Conservation (phyloP, 2,888 invertebrate species). For the Drosophila kokeensis region DNA sequence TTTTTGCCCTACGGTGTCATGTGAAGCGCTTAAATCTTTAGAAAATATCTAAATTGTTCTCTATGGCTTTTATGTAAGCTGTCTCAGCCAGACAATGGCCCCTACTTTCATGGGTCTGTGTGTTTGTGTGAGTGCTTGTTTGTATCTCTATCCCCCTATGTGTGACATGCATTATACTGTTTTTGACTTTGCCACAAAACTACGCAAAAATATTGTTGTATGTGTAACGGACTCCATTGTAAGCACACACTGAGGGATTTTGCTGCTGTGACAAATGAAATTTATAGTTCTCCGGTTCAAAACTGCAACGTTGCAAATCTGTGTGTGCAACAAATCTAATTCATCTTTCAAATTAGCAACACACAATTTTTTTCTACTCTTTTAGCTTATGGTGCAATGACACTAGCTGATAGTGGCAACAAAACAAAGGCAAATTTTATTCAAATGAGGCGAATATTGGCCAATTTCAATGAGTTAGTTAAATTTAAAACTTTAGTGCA, state of each 20-base stretch:
- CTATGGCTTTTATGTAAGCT: constrained; percentile 76
- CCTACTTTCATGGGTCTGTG: constrained; percentile 6
- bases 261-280: constrained; percentile 75
- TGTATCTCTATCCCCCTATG: constrained; percentile 34
- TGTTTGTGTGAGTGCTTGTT: constrained; percentile 11
- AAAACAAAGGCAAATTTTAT: not conserved
- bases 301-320: constrained; percentile 72
- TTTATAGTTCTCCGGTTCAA: constrained; percentile 69
- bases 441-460: not conserved
- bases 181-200: constrained; percentile 78
- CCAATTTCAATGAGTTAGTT: not conserved
- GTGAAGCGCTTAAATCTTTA: constrained; percentile 72
- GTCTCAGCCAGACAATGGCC: constrained; percentile 66
- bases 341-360: constrained; percentile 76
- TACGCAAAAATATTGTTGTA: constrained; percentile 68
- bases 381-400: constrained; percentile 29
- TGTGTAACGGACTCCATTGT: constrained; percentile 70
- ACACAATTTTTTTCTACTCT: constrained; percentile 18
- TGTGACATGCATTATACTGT: constrained; percentile 76
- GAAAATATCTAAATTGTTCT: constrained; percentile 78
- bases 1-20: constrained; percentile 56
- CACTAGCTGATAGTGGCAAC: constrained; percentile 17
- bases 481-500: not conserved
- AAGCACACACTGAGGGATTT: constrained; percentile 63
- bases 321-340: constrained; percentile 67